These are phyloP conservation scores for Drosophila helvetica DNA, from an alignment of 2,888 invertebrate genomes.

Conservation along the genomic window DNA sequence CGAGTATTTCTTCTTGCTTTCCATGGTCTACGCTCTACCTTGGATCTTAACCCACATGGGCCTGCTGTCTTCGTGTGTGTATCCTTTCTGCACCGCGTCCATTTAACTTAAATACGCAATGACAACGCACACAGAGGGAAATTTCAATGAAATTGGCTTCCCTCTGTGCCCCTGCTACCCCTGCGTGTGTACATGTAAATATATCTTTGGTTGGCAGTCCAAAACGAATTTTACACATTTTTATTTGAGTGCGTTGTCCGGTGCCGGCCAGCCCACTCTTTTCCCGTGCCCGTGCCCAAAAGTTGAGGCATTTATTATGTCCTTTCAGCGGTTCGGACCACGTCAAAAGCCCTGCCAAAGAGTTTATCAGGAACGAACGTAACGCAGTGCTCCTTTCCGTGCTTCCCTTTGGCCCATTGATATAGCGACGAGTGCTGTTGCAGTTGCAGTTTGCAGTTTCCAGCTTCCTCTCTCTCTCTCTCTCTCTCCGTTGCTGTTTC, in stretches of 20 bases:
- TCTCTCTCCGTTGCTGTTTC: no score
- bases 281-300: conserved; percentile 1
- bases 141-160: conserved; percentile 58
- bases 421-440: conserved; percentile 26
- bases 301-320: conserved; percentile 68
- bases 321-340: conserved; percentile 61
- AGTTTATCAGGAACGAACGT: conserved; percentile 66
- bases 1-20: conserved; percentile 9
- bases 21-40: conserved; percentile 17
- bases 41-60: conserved; percentile 12
- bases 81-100: conserved; percentile 48
- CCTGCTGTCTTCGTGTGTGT: not conserved
- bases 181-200: not conserved
- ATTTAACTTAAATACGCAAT: conserved; percentile 72
- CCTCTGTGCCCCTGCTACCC: conserved; percentile 3
- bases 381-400: conserved; percentile 24
- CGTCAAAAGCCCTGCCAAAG: conserved; percentile 69
- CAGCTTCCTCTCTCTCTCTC: not conserved
- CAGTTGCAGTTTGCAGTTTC: conserved; percentile 22
- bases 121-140: conserved; percentile 42
- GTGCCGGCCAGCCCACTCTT: not conserved
- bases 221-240: conserved; percentile 65
- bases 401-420: conserved; percentile 14
- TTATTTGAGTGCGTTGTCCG: conserved; percentile 47
- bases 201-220: conserved; percentile 4